Base-by-base conservation (phyloP, 2,113 vertebrate genomes). In the Amazona guildingii region DNA sequence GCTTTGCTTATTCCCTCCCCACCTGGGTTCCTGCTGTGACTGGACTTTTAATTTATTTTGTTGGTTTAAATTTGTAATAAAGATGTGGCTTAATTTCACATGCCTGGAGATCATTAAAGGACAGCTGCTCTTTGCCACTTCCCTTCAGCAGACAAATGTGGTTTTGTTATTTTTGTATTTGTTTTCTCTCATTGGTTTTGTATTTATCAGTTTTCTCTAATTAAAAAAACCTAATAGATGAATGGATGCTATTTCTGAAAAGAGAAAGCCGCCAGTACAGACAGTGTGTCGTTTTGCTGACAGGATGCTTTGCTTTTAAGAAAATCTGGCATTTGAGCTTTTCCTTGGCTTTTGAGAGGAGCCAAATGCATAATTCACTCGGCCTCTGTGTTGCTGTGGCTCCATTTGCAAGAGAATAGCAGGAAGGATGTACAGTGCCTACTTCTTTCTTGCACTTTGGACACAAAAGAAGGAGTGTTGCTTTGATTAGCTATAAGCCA, bases 401-500 rank as follows among this genome's bases (percentile, higher is more conserved):
- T 96, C 92, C 67, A 97, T 97, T 97, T 97, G 95, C 96, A 97
- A 97, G 82, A 97, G 97, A 97, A 97, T 95, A 91, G 95, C 11
- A 14, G 93, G 74, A 91, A 97, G 86, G 89, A 91, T 93, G 93
- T 94, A 94, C 90, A 94, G 93, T 94, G 93, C 78, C 88, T 85
- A 86, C 79, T 94, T 92, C 82, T 96, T 94, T 95, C 90, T 95
- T 76, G 69, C 0, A 18, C 79, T 89, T 84, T 63, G 85, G 92
- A 72, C 84, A 73, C 82, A 92, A 75, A 59, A 89, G 85, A 84
- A 92, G 83, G 81, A 79, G 80, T 90, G 78, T 94, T 97, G 73
- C 73, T 81, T 95, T 93, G 90, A 97, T 94, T 96, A 94, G 96
- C 86, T 92, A 54, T 72, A 91, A 59, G 48, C 75, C 46, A 29